Base-by-base conservation (phyloP, 2,888 invertebrate species). In the Teleogryllus oceanicus region DNA sequence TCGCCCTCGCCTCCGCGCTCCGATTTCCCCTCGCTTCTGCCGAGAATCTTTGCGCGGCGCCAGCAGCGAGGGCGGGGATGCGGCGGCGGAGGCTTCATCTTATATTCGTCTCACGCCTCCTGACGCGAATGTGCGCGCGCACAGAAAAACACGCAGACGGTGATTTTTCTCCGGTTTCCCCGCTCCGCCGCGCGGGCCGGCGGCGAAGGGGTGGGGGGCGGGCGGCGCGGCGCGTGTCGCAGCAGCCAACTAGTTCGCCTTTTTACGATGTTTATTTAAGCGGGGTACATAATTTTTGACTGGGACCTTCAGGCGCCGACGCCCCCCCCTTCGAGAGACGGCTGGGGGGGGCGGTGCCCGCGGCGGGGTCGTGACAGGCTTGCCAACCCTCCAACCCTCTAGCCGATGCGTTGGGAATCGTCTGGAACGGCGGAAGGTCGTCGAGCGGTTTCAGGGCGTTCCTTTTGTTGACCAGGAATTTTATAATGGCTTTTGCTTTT, bases 161-260 rank as follows among this genome's bases (percentile, higher is more conserved):
- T 18, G 62, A 62, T 62, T 62, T 62, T 62, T 62, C 62, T 62
- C n/a, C 16, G 62, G 62, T 62, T 62, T 62, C 62, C n/a, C n/a
- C 62, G 3, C n/a, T 62, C 62, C 11, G n/a, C 11, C n/a, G 3
- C 62, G 13, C 62, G 16, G 62, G 16, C 16, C n/a, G n/a, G n/a
- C n/a, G 62, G 62, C 16, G 13, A 62, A 62, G n/a, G 12, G 2
- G 51, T 2, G 51, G 13, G 62, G 62, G 3, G 10, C 5, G 5
- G 62, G 62, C 13, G 10, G n/a, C 62, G 62, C 11, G 62, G n/a
- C 62, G 62, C 62, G n/a, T 62, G 62, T 62, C 62, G 62, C 62
- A 62, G 62, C 62, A 62, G 62, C 62, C 62, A 62, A 62, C 62
- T 62, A 62, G 62, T 62, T 62, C 62, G 62, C 62, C 62, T 62